Evolutionary conservation across 2,888 invertebrate genomes (phyloP), one percentile per base, ranked within the genome.

Genomic region (Acrocera orbiculus): DNA sequence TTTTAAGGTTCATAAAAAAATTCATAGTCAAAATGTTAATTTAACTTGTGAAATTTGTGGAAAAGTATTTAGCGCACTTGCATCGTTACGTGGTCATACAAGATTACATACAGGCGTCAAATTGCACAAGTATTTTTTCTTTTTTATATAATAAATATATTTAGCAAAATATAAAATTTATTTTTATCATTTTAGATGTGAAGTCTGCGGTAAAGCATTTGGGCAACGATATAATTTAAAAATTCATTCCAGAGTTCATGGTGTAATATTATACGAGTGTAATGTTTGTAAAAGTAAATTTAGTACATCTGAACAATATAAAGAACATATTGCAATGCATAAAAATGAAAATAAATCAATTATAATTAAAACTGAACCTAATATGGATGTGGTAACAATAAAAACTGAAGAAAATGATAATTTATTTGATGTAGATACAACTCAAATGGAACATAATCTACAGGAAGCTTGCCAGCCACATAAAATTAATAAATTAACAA

Each of bases 1-100:
- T 56, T 66, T 66, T 38, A 58, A 64, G 45, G 68, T 69, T 34
- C 70, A 70, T 53, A 65, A 65, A 44, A 69, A 69, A 47, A 67
- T 64, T 20, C 68, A 69, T 52, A 66, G 63, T 11, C 66, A 65
- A 35, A 56, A 62, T 32, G 65, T 64, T 32, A 66, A 67, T 32
- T 58, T 66, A 37, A 62, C 61, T 13, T 69, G 69, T 42, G 63
- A 65, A 39, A 59, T 62, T 27, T 69, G 69, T 41, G 65, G 63
- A 33, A 66, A 67, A 40, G 57, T 58, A 17, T 67, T 67, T 40
- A 55, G 63, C 38, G 56, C 58, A 5, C 38, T 60, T 37, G 57
- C 60, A 30, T 61, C 58, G 31, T 42, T 61, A 22, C 47, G 58
- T 13, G 56, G 56, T 2, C 62, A 61, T 44, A 54, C 57, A 25